These are phyloP conservation scores for Piaya cayana DNA, from an alignment of 2,113 vertebrate genomes.

Conservation along the genomic window DNA sequence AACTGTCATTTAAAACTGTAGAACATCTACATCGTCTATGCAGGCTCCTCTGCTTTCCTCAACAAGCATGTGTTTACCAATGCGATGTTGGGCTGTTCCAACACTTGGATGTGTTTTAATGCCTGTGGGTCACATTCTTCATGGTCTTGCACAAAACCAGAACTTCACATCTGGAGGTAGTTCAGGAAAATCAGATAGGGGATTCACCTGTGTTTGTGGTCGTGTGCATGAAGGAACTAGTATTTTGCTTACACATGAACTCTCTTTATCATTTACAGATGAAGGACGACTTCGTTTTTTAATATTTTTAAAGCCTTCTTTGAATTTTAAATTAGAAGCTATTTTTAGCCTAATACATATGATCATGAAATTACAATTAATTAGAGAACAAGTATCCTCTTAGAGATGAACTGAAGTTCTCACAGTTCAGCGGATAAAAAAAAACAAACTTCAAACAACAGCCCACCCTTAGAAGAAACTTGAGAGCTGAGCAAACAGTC, in stretches of 20 bases:
- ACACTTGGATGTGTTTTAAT: accelerated
- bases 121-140: background rate
- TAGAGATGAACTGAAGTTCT: background rate
- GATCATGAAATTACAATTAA: background rate
- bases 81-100: background rate
- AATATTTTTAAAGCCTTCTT: background rate
- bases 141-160: accelerated
- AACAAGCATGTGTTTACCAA: accelerated
- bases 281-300: background rate
- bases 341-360: background rate
- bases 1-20: background rate
- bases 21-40: no score
- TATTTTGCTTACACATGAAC: accelerated
- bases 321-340: background rate
- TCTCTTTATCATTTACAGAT: background rate
- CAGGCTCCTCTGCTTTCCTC: background rate
- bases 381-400: background rate
- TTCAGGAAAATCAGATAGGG: background rate
- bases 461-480: background rate
- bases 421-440: background rate
- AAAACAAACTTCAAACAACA: background rate
- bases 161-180: background rate
- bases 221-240: background rate
- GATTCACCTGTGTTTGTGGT: background rate
- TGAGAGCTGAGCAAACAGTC: background rate